These are phyloP conservation scores for Diloba caeruleocephala DNA, from an alignment of 2,888 invertebrate species.

Conservation along the genomic window DNA sequence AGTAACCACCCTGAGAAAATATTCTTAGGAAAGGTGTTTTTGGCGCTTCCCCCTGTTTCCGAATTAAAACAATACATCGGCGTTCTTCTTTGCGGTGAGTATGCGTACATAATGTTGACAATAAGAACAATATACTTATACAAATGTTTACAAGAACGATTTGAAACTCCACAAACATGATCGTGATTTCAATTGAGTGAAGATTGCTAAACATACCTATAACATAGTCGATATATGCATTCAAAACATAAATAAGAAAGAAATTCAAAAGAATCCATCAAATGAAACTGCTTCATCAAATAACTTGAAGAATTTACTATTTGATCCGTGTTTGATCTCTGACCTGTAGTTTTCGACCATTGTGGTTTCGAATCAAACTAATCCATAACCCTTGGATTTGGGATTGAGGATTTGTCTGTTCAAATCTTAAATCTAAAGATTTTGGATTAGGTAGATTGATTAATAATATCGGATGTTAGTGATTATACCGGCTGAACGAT, in stretches of 20 bases:
- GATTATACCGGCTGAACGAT: conserved; percentile 37
- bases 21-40: conserved; percentile 53
- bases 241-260: too few species aligned
- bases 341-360: conserved; percentile 2
- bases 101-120: conserved; percentile 19
- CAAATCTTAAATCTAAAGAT: too few species aligned
- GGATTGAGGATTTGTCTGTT: too few species aligned
- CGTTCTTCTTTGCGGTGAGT: conserved; percentile 77
- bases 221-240: too few species aligned
- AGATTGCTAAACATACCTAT: not conserved
- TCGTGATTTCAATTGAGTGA: conserved; percentile 6
- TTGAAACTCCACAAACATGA: conserved; percentile 7
- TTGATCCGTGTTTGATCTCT: conserved; percentile 11
- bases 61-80: conserved; percentile 79
- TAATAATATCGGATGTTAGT: conserved; percentile 4
- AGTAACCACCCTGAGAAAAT: conserved; percentile 56
- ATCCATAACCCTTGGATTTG: too few species aligned
- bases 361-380: too few species aligned
- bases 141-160: conserved; percentile 6
- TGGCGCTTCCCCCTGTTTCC: conserved; percentile 58
- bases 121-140: conserved; percentile 35
- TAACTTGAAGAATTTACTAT: too few species aligned
- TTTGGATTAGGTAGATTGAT: too few species aligned
- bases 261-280: too few species aligned
- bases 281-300: not conserved